phyloP scores from a whole-genome alignment of 2,888 invertebrate species.

The Patella depressa region DNA sequence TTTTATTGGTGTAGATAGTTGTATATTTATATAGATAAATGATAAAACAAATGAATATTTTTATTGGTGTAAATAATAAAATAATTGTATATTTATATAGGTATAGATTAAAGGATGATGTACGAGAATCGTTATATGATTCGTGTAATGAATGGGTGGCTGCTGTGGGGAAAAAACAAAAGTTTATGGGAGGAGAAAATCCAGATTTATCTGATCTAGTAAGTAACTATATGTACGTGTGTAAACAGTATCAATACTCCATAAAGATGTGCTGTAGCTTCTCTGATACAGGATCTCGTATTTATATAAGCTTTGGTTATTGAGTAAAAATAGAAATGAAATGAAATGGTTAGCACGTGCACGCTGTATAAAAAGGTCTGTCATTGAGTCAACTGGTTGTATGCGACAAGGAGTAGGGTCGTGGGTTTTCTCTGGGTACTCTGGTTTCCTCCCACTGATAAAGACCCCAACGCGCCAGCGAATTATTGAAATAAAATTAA shows the following conservation, averaged over 20 bases:
- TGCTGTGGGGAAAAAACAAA: constrained; percentile 78
- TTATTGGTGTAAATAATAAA: too few species aligned
- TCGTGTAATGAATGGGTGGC: constrained; percentile 84
- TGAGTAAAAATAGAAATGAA: not conserved
- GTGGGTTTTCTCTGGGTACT: too few species aligned
- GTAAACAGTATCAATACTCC: not conserved
- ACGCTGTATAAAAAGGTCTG: too few species aligned
- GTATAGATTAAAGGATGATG: constrained; percentile 87
- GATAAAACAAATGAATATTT: too few species aligned
- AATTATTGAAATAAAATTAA: too few species aligned
- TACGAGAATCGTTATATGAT: constrained; percentile 89
- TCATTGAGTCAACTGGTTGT: too few species aligned
- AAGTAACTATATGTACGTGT: constrained; percentile 33
- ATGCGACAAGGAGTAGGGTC: too few species aligned
- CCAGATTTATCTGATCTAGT: constrained; percentile 93
- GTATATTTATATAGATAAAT: too few species aligned
- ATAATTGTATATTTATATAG: constrained; percentile 71
- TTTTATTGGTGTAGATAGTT: too few species aligned
- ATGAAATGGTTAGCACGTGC: not conserved
- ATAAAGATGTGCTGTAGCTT: not conserved
- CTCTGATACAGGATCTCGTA: not conserved
- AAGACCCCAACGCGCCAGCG: too few species aligned
- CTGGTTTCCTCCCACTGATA: too few species aligned
- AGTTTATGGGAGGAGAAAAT: constrained; percentile 87
- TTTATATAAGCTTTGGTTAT: not conserved